Conservation (phyloP, 2,113 vertebrate species). For the Rallus limicola region DNA sequence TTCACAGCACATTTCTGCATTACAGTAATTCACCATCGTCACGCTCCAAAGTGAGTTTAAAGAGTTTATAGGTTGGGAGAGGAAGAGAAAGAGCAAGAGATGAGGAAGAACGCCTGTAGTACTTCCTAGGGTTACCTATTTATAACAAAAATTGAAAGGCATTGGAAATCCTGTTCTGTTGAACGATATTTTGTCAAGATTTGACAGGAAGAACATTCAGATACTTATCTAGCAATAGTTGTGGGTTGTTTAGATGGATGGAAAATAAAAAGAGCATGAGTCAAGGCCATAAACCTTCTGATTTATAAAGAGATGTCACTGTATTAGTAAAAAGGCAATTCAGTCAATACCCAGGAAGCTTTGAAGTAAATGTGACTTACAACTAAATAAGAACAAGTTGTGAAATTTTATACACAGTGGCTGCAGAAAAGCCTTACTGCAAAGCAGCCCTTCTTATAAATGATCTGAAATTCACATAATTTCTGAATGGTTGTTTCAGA, state of each 20-base stretch:
- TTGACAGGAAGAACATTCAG: conserved; percentile 52
- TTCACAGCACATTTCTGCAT: background rate
- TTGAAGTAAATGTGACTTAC: conserved; percentile 28
- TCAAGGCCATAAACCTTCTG: conserved; percentile 40
- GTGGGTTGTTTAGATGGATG: conserved; percentile 11
- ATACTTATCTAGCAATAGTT: conserved; percentile 50
- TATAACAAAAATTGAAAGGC: background rate
- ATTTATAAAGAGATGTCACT: conserved; percentile 47
- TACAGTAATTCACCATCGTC: background rate
- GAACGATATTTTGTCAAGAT: conserved; percentile 3
- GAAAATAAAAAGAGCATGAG: conserved; percentile 43
- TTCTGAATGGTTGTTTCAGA: conserved; percentile 30
- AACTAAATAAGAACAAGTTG: conserved; percentile 34
- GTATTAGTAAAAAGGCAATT: conserved; percentile 56
- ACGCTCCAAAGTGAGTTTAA: background rate
- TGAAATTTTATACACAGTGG: background rate
- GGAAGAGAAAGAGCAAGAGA: background rate
- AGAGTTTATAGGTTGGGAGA: background rate
- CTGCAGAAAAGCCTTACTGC: background rate
- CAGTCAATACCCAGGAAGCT: conserved; percentile 36
- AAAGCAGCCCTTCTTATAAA: background rate
- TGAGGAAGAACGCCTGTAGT: background rate
- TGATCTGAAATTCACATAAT: background rate
- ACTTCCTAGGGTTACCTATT: background rate
- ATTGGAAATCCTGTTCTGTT: background rate